Base-by-base conservation (phyloP, 2,113 vertebrate genomes). In the mouse (Mus musculus) region DNA sequence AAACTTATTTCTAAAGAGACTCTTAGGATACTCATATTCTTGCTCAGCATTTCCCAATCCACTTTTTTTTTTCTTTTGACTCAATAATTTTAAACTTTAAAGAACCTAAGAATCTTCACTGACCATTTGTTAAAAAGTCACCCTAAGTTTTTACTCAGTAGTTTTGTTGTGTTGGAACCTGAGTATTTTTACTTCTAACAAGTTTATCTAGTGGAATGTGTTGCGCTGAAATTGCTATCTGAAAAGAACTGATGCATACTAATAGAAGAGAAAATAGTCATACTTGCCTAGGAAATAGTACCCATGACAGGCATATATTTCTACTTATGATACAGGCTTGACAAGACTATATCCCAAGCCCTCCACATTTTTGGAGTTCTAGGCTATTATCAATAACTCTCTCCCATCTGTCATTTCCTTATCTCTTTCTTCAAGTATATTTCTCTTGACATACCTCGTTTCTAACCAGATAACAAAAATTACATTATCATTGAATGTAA, bases 111-210 rank as follows among this genome's bases (percentile, higher is more conserved):
- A 71, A 82, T 77, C 28, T 86, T 7, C 28, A 61, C 6, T 26
- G 36, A 26, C 22, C 13, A 7, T 3, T 39, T 59, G 1, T 39
- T 82, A 28, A 82, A 82, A 59, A 22, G 19, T 20, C 9, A 49
- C 3, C 24, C 33, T 14, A 13, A 85, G 10, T 19, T 80, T 89
- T 81, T 89, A 54, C 71, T 93, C 36, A 49, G 9, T 65, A 69
- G 11, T 24, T 84, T 61, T 87, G 49, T 9, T 46, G 4, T 67
- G 11, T 16, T 56, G 1, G 8, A 33, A 7, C 67, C 46, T 78
- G 49, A 90, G 36, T 75, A 94, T 75, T 90, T 73, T 72, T 19
- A 72, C 78, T 90, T 77, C 39, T 75, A 88, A 30, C 28, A 96
- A 61, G 13, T 61, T 72, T 85, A 19, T 65, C 3, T 59, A 75